phyloP scores from a whole-genome alignment of 53 echinoderm and acorn worm species.

The Actinopyga echinites region DNA sequence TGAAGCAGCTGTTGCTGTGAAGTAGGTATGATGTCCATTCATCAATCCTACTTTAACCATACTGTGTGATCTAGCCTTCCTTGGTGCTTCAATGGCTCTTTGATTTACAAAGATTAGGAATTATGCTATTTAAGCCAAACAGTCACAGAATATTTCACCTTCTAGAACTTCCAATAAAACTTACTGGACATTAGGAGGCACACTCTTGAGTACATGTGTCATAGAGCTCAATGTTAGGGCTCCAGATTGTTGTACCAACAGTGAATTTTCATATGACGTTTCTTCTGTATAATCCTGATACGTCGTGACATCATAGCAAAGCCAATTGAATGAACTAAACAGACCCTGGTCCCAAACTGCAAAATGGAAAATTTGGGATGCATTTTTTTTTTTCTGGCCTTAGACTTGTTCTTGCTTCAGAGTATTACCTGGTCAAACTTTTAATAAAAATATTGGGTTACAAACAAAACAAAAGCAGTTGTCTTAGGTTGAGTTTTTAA shows the following conservation, averaged over 20 bases:
- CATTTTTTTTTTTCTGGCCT: too few species aligned
- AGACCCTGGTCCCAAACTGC: conserved; percentile 94
- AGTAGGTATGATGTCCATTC: too few species aligned
- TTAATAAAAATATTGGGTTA: too few species aligned
- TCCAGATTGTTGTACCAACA: conserved; percentile 93
- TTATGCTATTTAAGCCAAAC: not conserved
- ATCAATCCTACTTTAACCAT: too few species aligned
- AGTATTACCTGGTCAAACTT: too few species aligned
- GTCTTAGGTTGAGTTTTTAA: too few species aligned
- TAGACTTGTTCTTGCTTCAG: too few species aligned
- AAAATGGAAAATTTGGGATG: not conserved
- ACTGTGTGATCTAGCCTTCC: too few species aligned
- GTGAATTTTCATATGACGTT: conserved; percentile 93
- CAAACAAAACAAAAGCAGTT: too few species aligned
- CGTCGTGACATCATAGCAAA: conserved; percentile 93
- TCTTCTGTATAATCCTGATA: conserved; percentile 93
- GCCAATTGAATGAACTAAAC: conserved; percentile 85
- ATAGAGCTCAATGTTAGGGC: conserved; percentile 94
- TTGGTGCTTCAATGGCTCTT: not conserved
- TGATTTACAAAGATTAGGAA: not conserved
- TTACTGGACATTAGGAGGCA: conserved; percentile 95
- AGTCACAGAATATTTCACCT: not conserved
- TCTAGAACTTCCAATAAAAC: not conserved
- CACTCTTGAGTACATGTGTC: conserved; percentile 93
- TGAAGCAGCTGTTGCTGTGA: too few species aligned